Evolutionary conservation across 2,797 vertebrate species (phyloP).

Genomic region (Aphelocoma californica): DNA sequence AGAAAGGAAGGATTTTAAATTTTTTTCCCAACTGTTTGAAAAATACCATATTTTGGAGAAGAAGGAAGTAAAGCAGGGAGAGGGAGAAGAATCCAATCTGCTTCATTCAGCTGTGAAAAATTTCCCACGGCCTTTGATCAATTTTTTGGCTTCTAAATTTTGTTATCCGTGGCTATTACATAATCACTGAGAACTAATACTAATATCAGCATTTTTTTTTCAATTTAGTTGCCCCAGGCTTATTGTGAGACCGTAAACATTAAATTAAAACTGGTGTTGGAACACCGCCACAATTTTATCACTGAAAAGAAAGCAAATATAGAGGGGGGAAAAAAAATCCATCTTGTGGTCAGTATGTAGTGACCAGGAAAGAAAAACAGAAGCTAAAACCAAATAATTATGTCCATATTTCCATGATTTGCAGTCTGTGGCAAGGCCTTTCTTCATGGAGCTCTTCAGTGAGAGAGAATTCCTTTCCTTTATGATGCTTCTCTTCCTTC

Average conservation of each 20-base stretch:
- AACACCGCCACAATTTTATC: neutral
- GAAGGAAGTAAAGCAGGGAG: neutral
- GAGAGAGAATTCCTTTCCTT: neutral
- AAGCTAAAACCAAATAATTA: neutral
- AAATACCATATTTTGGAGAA: neutral
- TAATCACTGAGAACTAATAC: neutral
- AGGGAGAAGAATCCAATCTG: neutral
- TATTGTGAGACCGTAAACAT: neutral
- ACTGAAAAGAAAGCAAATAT: neutral
- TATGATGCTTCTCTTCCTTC: neutral
- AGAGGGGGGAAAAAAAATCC: neutral
- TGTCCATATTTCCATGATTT: neutral
- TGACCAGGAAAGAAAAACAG: neutral
- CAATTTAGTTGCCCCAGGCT: neutral
- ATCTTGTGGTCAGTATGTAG: neutral
- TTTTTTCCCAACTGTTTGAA: neutral
- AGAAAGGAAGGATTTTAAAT: neutral
- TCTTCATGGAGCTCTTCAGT: neutral
- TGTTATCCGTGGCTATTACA: neutral
- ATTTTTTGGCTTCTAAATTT: neutral
- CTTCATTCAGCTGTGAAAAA: neutral
- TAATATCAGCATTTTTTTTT: neutral
- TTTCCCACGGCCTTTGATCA: neutral
- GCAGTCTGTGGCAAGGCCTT: neutral
- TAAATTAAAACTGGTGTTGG: neutral